Evolutionary conservation across 2,888 invertebrate species (phyloP), one percentile per base, ranked within the genome.

Genomic region (Xestia xanthographa): DNA sequence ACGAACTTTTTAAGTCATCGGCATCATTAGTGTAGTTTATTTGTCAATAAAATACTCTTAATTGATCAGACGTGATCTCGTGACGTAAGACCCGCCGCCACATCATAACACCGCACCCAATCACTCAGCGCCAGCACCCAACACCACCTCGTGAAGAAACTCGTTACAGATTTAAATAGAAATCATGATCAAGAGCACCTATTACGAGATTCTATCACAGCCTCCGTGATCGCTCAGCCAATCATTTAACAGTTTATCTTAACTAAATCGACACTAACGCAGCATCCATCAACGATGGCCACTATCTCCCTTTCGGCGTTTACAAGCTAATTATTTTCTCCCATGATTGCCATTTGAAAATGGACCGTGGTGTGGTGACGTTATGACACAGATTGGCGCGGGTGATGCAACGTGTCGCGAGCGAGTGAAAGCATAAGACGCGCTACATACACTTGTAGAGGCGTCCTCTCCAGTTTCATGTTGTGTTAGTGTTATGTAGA

Each of bases 281-380:
- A 66, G 41, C 79, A 84, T 84, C 87, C 73, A 86, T 85, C 84
- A 86, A 63, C 34, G 75, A 83, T 73, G 58, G 67, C 69, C 68
- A 62, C 69, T 70, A 86, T 84, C 84, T 83, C 62, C 85, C 77
- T 84, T 86, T 84, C 87, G 86, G 86, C 84, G 56, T 68, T 76
- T 77, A 83, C 74, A 56, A 85, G 50, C 38, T 87, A 82, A 86
- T 86, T 84, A 87, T 85, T 86, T 88, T 87, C 87, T 86, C 84
- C 58, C 74, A 20, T n/a, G 41, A 62, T 53, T 63, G 70, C 63
- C 75, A 74, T 26, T 79, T 72, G 66, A 86, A 75, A 79, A 80
- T 66, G 50, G 45, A 86, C 81, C 75, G 58, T 72, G 66, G 3
- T 20, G 20, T 14, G 20, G 11, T 69, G 60, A n/a, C 0, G 29